Evolutionary conservation across 2,113 vertebrate species (phyloP).

Genomic region (Procavia capensis): DNA sequence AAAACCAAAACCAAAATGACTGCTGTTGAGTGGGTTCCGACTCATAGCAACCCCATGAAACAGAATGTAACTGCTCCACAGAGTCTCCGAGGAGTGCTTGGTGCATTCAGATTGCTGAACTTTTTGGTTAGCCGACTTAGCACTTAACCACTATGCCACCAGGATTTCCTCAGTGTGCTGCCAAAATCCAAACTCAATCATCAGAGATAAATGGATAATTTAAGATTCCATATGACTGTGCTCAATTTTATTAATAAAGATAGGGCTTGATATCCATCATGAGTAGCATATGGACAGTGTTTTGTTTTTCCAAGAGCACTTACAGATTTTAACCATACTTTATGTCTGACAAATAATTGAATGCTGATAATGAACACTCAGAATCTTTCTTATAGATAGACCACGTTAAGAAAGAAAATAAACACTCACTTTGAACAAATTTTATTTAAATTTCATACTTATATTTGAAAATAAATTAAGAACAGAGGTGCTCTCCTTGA

Average conservation of each 20-base stretch:
- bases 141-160: no score
- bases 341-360: not conserved
- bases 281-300: not conserved
- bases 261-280: not conserved
- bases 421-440: not conserved
- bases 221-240: not conserved
- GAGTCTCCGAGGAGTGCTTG: no score
- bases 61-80: no score
- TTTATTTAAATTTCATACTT: conserved; percentile 14
- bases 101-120: no score
- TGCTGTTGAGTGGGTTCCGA: no score
- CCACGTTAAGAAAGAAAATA: conserved; percentile 7
- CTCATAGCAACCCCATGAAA: no score
- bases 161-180: no score
- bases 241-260: not conserved
- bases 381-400: not conserved
- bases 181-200: not conserved
- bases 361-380: not conserved
- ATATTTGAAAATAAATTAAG: not conserved
- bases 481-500: not conserved
- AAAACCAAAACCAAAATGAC: no score
- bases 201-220: not conserved
- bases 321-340: not conserved
- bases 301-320: not conserved
- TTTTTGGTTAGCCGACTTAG: no score